phyloP scores from a whole-genome alignment of 2,888 invertebrate species.

The Galerucella pusilla region DNA sequence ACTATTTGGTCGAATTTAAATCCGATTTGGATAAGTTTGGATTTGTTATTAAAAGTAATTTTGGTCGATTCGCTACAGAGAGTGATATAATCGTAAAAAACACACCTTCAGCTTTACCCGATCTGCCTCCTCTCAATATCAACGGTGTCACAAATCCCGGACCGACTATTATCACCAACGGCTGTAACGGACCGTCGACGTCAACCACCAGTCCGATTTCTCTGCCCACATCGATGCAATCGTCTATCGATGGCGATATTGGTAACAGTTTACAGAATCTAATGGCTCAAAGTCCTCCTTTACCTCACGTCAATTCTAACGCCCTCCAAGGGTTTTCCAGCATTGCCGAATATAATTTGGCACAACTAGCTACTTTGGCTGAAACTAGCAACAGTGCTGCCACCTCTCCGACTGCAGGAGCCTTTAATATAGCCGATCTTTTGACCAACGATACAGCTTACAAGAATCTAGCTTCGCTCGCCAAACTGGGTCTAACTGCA shows the following conservation, averaged over 20 bases:
- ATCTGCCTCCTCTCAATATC: slow-evolving; percentile 57
- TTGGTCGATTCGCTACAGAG: slow-evolving; percentile 80
- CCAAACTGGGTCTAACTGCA: slow-evolving; percentile 81
- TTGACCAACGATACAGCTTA: slow-evolving; percentile 84
- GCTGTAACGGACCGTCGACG: slow-evolving; percentile 65
- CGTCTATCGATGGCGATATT: slow-evolving; percentile 83
- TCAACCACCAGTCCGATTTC: slow-evolving; percentile 78
- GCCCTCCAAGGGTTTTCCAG: slow-evolving; percentile 72
- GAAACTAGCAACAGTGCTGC: slow-evolving; percentile 69
- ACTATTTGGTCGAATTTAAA: slow-evolving; percentile 83
- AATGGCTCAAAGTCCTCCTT: slow-evolving; percentile 58
- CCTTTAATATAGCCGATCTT: slow-evolving; percentile 82
- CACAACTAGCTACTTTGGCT: slow-evolving; percentile 84
- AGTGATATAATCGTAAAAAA: slow-evolving; percentile 54
- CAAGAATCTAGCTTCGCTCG: slow-evolving; percentile 89
- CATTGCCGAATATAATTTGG: slow-evolving; percentile 88
- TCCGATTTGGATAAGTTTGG: slow-evolving; percentile 85
- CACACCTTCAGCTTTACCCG: slow-evolving; percentile 66
- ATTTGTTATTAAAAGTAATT: slow-evolving; percentile 73
- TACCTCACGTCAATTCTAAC: slow-evolving; percentile 54
- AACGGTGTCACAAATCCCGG: slow-evolving; percentile 50
- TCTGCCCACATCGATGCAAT: slow-evolving; percentile 76
- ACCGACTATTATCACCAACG: slow-evolving; percentile 53
- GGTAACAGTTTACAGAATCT: slow-evolving; percentile 60
- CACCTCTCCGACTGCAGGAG: slow-evolving; percentile 67